Conservation (phyloP, 2,113 vertebrate species). For the western clawed frog (Xenopus tropicalis) region UCB_Xtro_10.0 CM004443.2:168522001-168522500, state of each 20-base stretch:
- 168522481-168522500: conserved; percentile 11
- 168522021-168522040: too few species aligned
- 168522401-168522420: not conserved
- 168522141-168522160: too few species aligned
- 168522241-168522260: not conserved
- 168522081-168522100: too few species aligned
- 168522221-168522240: too few species aligned
- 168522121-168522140: too few species aligned
- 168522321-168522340: not conserved
- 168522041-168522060: too few species aligned
- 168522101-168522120: too few species aligned
- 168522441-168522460: conserved; percentile 1
- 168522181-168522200: too few species aligned
- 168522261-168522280: not conserved
- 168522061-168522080: too few species aligned
- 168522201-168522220: too few species aligned
- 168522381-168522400: not conserved
- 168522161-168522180: not conserved
- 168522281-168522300: not conserved
- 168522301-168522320: not conserved
- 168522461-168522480: not conserved
- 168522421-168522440: not conserved
- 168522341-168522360: conserved; percentile 3
- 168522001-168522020: too few species aligned
- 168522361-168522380: not conserved